Conservation (phyloP, 1,140 invertebrate genomes). For the Zaprionus ornatus region DNA sequence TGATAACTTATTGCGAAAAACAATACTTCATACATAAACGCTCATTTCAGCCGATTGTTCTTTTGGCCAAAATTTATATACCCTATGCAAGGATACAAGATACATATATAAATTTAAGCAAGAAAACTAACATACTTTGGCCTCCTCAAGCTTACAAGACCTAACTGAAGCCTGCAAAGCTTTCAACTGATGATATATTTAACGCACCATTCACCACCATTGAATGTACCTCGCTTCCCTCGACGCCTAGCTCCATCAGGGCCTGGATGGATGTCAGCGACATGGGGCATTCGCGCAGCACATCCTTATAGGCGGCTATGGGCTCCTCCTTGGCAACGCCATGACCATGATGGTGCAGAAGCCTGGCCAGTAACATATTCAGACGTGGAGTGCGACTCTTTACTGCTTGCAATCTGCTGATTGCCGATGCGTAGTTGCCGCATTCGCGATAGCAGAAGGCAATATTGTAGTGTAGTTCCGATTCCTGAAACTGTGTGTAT, state of each 20-base stretch:
- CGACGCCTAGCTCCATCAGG: constrained; percentile 88
- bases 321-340: constrained; percentile 89
- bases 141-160: too few relatives aligned
- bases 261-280: constrained; percentile 89
- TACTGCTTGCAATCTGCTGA: constrained; percentile 88
- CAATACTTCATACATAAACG: too few relatives aligned
- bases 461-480: constrained; percentile 89
- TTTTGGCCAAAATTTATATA: too few relatives aligned
- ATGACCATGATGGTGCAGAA: constrained; percentile 87
- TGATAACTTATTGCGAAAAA: too few relatives aligned
- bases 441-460: constrained; percentile 88
- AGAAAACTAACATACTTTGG: too few relatives aligned
- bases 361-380: constrained; percentile 89
- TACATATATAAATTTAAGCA: too few relatives aligned
- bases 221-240: constrained; percentile 89
- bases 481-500: constrained; percentile 84
- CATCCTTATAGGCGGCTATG: constrained; percentile 90
- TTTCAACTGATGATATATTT: neutral
- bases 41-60: too few relatives aligned
- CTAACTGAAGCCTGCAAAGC: neutral
- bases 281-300: constrained; percentile 90
- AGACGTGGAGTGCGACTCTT: constrained; percentile 89
- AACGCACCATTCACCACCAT: constrained; percentile 86
- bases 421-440: constrained; percentile 87
- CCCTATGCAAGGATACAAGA: too few relatives aligned